Evolutionary conservation across 2,797 vertebrate species (phyloP).

Genomic region (Clamator glandarius): DNA sequence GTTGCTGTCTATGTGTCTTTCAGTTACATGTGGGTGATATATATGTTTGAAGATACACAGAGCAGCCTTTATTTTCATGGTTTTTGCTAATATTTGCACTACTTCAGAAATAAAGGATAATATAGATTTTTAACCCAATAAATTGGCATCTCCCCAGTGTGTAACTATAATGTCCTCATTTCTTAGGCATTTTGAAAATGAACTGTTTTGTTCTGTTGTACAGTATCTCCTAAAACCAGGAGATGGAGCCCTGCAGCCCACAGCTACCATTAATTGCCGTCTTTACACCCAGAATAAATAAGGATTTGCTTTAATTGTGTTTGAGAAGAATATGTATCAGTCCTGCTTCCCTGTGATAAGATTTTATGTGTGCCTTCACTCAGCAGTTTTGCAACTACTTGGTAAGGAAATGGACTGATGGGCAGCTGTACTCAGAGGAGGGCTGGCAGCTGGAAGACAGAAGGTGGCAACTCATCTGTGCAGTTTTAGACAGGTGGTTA

Average conservation of each 20-base stretch:
- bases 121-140: neutral
- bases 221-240: conserved; percentile 5
- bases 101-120: neutral
- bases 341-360: neutral
- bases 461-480: neutral
- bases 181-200: neutral
- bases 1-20: neutral
- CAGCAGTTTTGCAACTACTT: neutral
- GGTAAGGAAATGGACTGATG: neutral
- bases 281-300: neutral
- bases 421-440: neutral
- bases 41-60: neutral
- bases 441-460: neutral
- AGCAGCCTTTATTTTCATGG: neutral
- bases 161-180: neutral
- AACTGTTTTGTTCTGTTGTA: neutral
- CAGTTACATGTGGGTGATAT: neutral
- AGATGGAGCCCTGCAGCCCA: conserved; percentile 58
- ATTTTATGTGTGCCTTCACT: neutral
- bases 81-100: neutral
- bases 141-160: neutral
- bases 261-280: neutral
- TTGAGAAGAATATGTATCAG: neutral
- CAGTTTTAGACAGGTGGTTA: neutral
- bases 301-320: rapidly evolving